Evolutionary conservation across 2,113 vertebrate genomes (phyloP), one percentile per base, ranked within the genome.

Genomic region (Neomonachus schauinslandi): DNA sequence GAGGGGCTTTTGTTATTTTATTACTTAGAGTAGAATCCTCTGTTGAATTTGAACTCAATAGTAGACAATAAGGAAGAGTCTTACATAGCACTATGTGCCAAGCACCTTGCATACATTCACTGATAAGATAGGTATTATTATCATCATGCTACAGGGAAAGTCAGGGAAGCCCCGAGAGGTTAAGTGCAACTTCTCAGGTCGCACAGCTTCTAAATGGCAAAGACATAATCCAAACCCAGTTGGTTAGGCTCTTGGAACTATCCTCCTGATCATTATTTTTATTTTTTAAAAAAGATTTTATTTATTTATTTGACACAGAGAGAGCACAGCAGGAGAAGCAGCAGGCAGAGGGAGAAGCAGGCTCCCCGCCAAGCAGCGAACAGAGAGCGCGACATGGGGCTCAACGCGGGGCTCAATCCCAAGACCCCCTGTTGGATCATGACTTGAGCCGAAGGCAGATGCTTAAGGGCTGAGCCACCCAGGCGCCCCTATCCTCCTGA

Each of bases 191-290:
- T 84, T 61, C 26, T 95, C 28, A 63, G 26, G 7, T 63, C 57
- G 55, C 26, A 49, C 33, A 91, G 24, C 42, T 94, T 76, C 74
- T 65, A 39, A 80, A 31, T 26, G 42, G 81, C 33, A 74, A n/a
- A 91, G 69, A 88, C 11, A 83, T 83, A 91, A 80, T 95, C 93
- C 81, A 95, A 49, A 92, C 42, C 6, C n/a, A 86, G 1, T 61
- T 91, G 49, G 10, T 67, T 14, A 81, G 55, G 21, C 15, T 95
- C 51, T 65, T 55, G 59, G 77, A 28, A 59, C 13, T 88, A n/a
- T 13, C 53, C 9, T 82, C 15, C 92, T 82, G n/a, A 72, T 33
- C 7, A 15, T 59, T 91, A 95, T 46, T 46, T 46, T 46, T 46
- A 46, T 46, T 46, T 46, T 46, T 46, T 46, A 8, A 8, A 9